Base-by-base conservation (phyloP, 2,888 invertebrate genomes). In the Odontomyia ornata region DNA sequence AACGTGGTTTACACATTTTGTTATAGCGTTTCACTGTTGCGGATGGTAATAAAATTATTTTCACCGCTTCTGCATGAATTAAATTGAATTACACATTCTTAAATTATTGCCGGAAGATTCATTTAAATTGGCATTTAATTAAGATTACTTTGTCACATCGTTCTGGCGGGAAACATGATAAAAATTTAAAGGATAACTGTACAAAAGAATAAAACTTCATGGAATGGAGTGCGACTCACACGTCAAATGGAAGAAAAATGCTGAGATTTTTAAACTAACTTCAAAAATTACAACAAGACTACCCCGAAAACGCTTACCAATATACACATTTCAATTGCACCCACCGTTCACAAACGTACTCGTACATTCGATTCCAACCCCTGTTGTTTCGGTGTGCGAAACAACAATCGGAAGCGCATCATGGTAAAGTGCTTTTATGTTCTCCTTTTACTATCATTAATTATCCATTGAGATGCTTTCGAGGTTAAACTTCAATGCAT, bases 391-490 rank as follows among this genome's bases (percentile, higher is more conserved):
- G 9, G 36, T 36, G 36, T 36, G 36, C 9, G 36, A 36, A 36
- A 36, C 36, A 52, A 52, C 52, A 52, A 52, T 52, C 52, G 15
- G 18, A 52, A 52, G 52, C 18, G 15, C 52, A 13, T n/a, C 3
- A 52, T 52, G 52, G 2, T 15, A 52, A n/a, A 52, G 18, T 15
- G 18, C 18, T 52, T 60, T 13, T 7, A 21, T 25, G 7, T 21
- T 13, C 11, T 60, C 18, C 60, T 65, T 23, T 13, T n/a, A n/a
- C 64, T 9, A 30, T 43, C 30, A 65, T 65, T 65, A n/a, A 65
- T 65, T 65, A 65, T 65, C 65, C 65, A 30, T 65, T 21, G 65
- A 36, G 65, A 65, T 36, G 18, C 27, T 71, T 71, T 71, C 13
- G 25, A 25, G 52, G 52, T 46, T 18, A 46, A 13, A 69, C 18